Percentiles rank a stretch among this genome's conserved stretches.
phyloP scores from a whole-genome alignment of 2,888 invertebrate genomes.

The Pseudococcus longispinus region DNA sequence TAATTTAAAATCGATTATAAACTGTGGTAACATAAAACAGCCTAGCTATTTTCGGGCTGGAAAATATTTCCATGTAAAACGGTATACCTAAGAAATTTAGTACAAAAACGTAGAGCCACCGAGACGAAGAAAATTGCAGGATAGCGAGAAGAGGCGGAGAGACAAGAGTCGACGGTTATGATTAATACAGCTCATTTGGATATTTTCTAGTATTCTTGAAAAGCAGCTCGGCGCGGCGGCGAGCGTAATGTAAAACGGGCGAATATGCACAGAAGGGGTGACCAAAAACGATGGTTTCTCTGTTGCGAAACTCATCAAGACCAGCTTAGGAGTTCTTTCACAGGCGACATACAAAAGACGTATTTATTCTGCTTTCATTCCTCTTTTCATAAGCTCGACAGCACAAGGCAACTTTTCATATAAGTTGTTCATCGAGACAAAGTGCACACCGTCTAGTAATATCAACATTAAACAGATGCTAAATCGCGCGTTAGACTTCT shows the following conservation, averaged over 20 bases:
- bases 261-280: conserved; percentile 1
- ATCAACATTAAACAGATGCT: conserved; percentile 38
- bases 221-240: background rate
- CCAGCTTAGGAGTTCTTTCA: conserved; percentile 45
- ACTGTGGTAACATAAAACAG: background rate
- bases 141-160: background rate
- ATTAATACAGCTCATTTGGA: conserved; percentile 41
- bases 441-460: background rate
- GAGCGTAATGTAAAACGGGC: conserved; percentile 8
- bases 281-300: conserved; percentile 14
- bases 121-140: background rate
- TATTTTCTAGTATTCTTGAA: conserved; percentile 20
- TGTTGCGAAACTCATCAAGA: conserved; percentile 49
- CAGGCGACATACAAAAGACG: conserved; percentile 35
- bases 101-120: background rate
- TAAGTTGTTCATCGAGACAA: conserved; percentile 18
- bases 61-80: conserved; percentile 7
- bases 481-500: conserved; percentile 23
- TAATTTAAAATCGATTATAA: conserved; percentile 26
- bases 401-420: background rate
- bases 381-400: conserved; percentile 23
- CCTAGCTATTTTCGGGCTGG: background rate
- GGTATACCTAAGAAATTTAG: background rate
- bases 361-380: conserved; percentile 45
- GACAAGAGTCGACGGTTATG: background rate